Evolutionary conservation across 2,797 vertebrate genomes (phyloP).

Genomic region (Ctenopoma multispine): DNA sequence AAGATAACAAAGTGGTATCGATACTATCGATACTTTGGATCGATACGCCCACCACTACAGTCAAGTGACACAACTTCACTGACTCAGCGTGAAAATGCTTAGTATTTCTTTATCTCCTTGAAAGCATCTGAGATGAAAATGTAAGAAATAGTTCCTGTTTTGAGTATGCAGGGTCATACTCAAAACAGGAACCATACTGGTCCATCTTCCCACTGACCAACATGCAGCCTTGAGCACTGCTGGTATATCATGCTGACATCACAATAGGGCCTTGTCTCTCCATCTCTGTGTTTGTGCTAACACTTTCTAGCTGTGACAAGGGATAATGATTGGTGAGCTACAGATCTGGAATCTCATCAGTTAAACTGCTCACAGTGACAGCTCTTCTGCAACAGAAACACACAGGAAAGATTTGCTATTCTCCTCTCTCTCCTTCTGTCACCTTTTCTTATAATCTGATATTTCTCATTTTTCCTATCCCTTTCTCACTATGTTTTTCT

Average conservation of each 20-base stretch:
- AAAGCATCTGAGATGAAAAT: slow-evolving; percentile 31
- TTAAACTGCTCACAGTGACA: slow-evolving; percentile 73
- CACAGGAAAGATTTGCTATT: slow-evolving; percentile 21
- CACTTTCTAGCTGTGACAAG: slow-evolving; percentile 69
- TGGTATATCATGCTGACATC: slow-evolving; percentile 56
- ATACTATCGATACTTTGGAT: no score
- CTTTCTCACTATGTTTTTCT: neutral
- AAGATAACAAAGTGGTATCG: no score
- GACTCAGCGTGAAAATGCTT: slow-evolving; percentile 6
- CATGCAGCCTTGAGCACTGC: slow-evolving; percentile 30
- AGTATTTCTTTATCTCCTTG: slow-evolving; percentile 23
- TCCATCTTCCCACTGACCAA: slow-evolving; percentile 41
- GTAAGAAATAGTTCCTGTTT: slow-evolving; percentile 3
- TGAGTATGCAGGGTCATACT: slow-evolving; percentile 28
- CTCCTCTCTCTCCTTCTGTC: slow-evolving; percentile 12
- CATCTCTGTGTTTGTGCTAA: slow-evolving; percentile 53
- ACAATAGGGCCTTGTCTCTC: slow-evolving; percentile 46
- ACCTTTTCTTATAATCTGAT: slow-evolving; percentile 15
- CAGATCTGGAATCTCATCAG: slow-evolving; percentile 77
- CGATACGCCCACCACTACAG: no score
- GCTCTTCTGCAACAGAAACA: slow-evolving; percentile 53
- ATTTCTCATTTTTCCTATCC: neutral
- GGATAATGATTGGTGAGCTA: slow-evolving; percentile 76
- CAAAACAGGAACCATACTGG: no score
- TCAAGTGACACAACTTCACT: neutral